Base-by-base conservation (phyloP, 2,888 invertebrate genomes). In the Mesoligia furuncula region DNA sequence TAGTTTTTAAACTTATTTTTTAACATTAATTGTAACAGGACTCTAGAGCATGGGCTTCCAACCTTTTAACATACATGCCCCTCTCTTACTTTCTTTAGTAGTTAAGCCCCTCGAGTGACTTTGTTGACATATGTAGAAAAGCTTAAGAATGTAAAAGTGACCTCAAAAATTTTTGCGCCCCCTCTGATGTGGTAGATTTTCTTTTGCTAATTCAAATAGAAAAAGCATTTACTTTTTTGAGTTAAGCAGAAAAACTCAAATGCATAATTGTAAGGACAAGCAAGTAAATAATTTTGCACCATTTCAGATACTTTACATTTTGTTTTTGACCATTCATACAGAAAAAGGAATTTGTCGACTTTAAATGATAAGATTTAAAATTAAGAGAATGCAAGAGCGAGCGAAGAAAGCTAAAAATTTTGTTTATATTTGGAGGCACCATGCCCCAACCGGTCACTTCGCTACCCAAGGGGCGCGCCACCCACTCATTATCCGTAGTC, bases 361-460 rank as follows among this genome's bases (percentile, higher is more conserved):
- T n/a, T 57, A n/a, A 2, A 5, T 13, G 13, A 57, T 13, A 13
- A 57, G 11, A n/a, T 57, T 13, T n/a, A n/a, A n/a, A 57, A 57
- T 57, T n/a, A n/a, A 13, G 5, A 57, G 13, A 57, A n/a, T 54
- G 24, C 54, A 24, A 54, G 11, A 11, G 24, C n/a, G 11, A 54
- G n/a, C 54, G 1, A 57, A 11, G 11, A 24, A 9, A 24, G 3
- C n/a, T 54, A 24, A n/a, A 20, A 20, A 20, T 20, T 7, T 20
- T 11, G 0, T 13, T n/a, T n/a, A n/a, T 11, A 11, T 24, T 54
- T 11, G 17, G 8, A 24, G 9, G 0, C 24, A 3, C 24, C 3
- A 3, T n/a, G 54, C n/a, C 51, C 20, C 20, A 8, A 0, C 6
- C 9, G 0, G 2, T n/a, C 4, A n/a, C 24, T n/a, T 11, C 4